Evolutionary conservation across 2,888 invertebrate species (phyloP).

Genomic region (Eustalomyia histrio): DNA sequence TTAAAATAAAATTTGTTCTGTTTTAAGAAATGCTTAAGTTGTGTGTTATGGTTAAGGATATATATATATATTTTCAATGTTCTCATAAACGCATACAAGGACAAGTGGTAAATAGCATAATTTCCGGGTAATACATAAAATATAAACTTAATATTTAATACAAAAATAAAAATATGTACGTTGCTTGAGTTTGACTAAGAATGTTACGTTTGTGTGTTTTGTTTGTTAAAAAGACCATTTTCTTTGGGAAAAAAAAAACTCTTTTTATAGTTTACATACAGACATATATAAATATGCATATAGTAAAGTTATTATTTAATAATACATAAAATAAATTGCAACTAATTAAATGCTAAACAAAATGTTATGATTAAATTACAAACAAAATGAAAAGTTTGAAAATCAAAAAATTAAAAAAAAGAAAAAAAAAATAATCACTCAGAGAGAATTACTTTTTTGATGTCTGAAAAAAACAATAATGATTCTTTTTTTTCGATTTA

Average conservation of each 20-base stretch:
- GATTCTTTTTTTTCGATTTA: not conserved
- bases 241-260: constrained; percentile 11
- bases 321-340: constrained; percentile 62
- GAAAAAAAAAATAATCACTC: not conserved
- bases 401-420: not conserved
- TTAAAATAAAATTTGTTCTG: not conserved
- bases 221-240: constrained; percentile 27
- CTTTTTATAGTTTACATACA: constrained; percentile 38
- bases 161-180: constrained; percentile 56
- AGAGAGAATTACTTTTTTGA: constrained; percentile 51
- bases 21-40: constrained; percentile 1
- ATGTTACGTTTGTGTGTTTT: constrained; percentile 55
- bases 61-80: not conserved
- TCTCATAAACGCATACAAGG: constrained; percentile 2
- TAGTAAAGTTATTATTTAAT: constrained; percentile 50
- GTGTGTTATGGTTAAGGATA: not conserved
- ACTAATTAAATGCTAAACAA: constrained; percentile 64
- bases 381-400: not conserved
- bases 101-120: constrained; percentile 17
- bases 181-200: constrained; percentile 66
- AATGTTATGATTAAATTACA: constrained; percentile 9
- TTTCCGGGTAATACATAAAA: constrained; percentile 60
- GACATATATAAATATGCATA: constrained; percentile 46
- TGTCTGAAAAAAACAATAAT: constrained; percentile 11
- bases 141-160: constrained; percentile 47